Evolutionary conservation across 1,140 invertebrate genomes (phyloP).

Genomic region (Drosophila pseudoananassae): DNA sequence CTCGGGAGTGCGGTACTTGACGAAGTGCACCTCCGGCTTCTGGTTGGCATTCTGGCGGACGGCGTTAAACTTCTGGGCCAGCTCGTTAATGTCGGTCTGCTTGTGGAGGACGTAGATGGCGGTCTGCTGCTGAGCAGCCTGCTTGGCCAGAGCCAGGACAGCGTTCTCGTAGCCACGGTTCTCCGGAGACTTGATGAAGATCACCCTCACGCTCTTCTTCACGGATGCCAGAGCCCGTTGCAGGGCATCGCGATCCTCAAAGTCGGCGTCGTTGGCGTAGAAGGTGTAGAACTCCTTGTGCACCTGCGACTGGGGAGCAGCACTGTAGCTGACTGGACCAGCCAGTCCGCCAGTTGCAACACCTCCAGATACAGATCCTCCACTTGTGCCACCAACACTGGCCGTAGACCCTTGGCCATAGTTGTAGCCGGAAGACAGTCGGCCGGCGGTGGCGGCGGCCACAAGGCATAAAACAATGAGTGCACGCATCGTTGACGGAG

Average conservation of each 20-base stretch:
- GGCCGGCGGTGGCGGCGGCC: slow-evolving; percentile 62
- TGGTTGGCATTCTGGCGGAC: slow-evolving; percentile 56
- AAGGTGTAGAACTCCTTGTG: slow-evolving; percentile 69
- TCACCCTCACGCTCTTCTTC: slow-evolving; percentile 68
- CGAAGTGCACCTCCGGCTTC: slow-evolving; percentile 77
- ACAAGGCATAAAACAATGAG: slow-evolving; percentile 69
- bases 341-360: slow-evolving; percentile 21
- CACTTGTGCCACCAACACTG: slow-evolving; percentile 22
- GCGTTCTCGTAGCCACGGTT: slow-evolving; percentile 71
- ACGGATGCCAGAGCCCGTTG: slow-evolving; percentile 46
- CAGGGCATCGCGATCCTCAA: slow-evolving; percentile 58
- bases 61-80: slow-evolving; percentile 74
- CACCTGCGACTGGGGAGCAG: slow-evolving; percentile 47
- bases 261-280: slow-evolving; percentile 65
- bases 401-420: slow-evolving; percentile 53
- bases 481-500: slow-evolving; percentile 53
- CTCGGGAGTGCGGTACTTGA: slow-evolving; percentile 76
- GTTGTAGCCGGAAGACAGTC: slow-evolving; percentile 63
- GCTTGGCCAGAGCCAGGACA: slow-evolving; percentile 64
- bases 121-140: slow-evolving; percentile 68
- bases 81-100: slow-evolving; percentile 63
- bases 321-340: slow-evolving; percentile 59
- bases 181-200: slow-evolving; percentile 71
- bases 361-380: slow-evolving; percentile 2
- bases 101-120: slow-evolving; percentile 76